Percentiles rank a stretch among this genome's conserved stretches.
Conservation (phyloP, 2,888 invertebrate genomes). For the Petrolisthes manimaculis region DNA sequence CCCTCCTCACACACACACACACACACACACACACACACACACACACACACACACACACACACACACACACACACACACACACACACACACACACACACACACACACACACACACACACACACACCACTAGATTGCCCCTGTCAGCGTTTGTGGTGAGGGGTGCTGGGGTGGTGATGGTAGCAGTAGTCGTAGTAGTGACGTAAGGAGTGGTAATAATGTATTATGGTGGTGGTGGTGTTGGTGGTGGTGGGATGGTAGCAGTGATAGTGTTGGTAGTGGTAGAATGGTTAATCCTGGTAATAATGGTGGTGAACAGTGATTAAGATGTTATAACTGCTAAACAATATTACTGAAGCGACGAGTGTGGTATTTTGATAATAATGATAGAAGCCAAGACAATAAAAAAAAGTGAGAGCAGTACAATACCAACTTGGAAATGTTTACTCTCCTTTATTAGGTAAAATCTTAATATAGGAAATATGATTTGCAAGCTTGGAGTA, state of each 20-base stretch:
- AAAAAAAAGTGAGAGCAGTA: too few relatives aligned
- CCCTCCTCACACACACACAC: not conserved
- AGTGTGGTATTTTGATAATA: too few relatives aligned
- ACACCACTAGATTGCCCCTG: not conserved
- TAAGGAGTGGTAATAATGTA: not conserved
- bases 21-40: conserved; percentile 22
- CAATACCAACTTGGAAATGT: too few relatives aligned
- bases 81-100: not conserved
- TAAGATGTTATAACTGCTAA: too few relatives aligned
- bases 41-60: conserved; percentile 8
- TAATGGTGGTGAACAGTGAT: not conserved
- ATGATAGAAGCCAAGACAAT: too few relatives aligned
- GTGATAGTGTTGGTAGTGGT: not conserved
- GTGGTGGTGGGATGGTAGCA: not conserved
- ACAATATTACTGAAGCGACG: too few relatives aligned
- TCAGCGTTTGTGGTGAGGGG: not conserved
- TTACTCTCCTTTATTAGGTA: too few relatives aligned
- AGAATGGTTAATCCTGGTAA: not conserved
- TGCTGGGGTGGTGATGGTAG: not conserved
- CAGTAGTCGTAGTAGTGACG: not conserved
- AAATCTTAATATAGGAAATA: too few relatives aligned
- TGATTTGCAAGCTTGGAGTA: too few relatives aligned
- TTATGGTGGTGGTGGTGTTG: not conserved
- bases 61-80: conserved; percentile 6
- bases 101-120: not conserved